Evolutionary conservation across 1,140 invertebrate species (phyloP).

Genomic region (Manduca sexta): DNA sequence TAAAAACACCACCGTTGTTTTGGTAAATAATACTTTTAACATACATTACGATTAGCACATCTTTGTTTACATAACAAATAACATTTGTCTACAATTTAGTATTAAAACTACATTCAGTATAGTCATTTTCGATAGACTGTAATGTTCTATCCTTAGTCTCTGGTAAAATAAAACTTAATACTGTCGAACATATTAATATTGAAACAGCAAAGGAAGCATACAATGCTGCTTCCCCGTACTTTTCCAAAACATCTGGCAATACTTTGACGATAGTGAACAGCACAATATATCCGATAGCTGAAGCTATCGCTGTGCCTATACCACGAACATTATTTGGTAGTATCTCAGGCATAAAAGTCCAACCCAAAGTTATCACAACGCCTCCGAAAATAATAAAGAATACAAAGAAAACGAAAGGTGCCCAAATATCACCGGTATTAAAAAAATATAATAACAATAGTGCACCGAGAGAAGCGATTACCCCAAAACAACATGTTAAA

Average conservation of each 20-base stretch:
- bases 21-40: too few relatives aligned
- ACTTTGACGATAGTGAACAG: slow-evolving; percentile 1
- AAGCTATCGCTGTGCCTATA: slow-evolving; percentile 30
- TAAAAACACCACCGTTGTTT: too few relatives aligned
- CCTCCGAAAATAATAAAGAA: slow-evolving; percentile 27
- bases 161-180: slow-evolving; percentile 73
- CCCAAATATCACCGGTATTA: slow-evolving; percentile 24
- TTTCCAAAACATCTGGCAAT: not conserved
- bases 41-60: too few relatives aligned
- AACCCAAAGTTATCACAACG: slow-evolving; percentile 26
- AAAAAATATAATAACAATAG: slow-evolving; percentile 27
- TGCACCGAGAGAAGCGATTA: slow-evolving; percentile 15
- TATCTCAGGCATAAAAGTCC: slow-evolving; percentile 45
- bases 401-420: slow-evolving; percentile 31
- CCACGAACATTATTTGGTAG: slow-evolving; percentile 43
- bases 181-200: slow-evolving; percentile 28
- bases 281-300: slow-evolving; percentile 9
- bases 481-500: not conserved
- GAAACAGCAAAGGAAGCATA: not conserved
- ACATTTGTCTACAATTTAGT: slow-evolving; percentile 12
- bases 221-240: not conserved
- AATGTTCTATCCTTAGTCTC: slow-evolving; percentile 76
- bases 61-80: too few relatives aligned
- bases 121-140: slow-evolving; percentile 70
- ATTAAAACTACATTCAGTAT: slow-evolving; percentile 20